Evolutionary conservation across 2,888 invertebrate species (phyloP).

Genomic region (Agonum fuliginosum): DNA sequence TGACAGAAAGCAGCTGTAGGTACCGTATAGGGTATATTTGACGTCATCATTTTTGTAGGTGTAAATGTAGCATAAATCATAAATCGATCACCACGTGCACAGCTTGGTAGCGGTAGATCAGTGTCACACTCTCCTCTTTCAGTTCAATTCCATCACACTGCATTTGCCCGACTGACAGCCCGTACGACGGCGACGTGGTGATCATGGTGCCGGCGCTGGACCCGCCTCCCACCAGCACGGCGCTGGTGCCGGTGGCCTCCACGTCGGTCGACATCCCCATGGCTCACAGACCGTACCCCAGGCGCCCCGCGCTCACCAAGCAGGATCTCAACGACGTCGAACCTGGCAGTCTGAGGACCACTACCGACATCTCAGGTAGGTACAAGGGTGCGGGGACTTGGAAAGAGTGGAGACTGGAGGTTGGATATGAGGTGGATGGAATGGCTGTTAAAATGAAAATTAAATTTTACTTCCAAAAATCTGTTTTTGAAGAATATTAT

Average conservation of each 20-base stretch:
- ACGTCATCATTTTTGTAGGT: too few relatives aligned
- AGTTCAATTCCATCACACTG: conserved; percentile 73
- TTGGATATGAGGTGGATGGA: too few relatives aligned
- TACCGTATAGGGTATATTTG: too few relatives aligned
- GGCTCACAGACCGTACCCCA: not conserved
- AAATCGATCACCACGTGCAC: not conserved
- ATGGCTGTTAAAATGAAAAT: too few relatives aligned
- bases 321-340: conserved; percentile 67
- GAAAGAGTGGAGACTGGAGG: not conserved
- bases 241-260: conserved; percentile 31
- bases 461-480: too few relatives aligned
- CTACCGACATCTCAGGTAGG: conserved; percentile 80
- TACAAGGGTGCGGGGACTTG: not conserved
- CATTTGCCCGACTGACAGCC: conserved; percentile 65
- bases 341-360: conserved; percentile 76
- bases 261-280: conserved; percentile 56
- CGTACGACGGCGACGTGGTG: conserved; percentile 73
- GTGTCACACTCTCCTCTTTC: not conserved
- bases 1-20: too few relatives aligned
- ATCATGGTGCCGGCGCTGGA: conserved; percentile 75
- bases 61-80: too few relatives aligned
- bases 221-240: conserved; percentile 64
- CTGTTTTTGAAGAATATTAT: too few relatives aligned
- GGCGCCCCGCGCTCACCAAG: conserved; percentile 66
- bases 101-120: not conserved